Evolutionary conservation across 2,113 vertebrate genomes (phyloP), one percentile per base, ranked within the genome.

Genomic region (Stigmatopora nigra): DNA sequence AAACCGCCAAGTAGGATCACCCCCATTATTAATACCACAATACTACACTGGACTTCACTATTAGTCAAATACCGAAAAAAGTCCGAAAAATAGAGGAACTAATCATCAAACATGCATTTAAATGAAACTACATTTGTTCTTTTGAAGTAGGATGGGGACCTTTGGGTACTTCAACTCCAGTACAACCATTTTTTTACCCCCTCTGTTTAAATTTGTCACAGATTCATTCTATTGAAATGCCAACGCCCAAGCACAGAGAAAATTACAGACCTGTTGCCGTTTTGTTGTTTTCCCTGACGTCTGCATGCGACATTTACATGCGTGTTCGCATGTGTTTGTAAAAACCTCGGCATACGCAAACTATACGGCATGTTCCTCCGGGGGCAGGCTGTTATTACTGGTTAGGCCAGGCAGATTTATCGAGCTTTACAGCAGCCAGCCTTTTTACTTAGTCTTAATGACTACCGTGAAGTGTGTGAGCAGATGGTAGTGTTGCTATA

Each of bases 371-470:
- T 62, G 71, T 76, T 41, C 13, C 70, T 60, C 25, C 31, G 68
- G 65, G 65, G 64, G 52, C 31, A 73, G 69, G 64, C 68, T 76
- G 67, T 79, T 74, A 74, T 79, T 78, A 78, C 67, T 73, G 73
- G 49, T 61, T 55, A 49, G 68, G 72, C 38, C 58, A 65, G 55
- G 7, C 70, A 82, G 84, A 86, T 85, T 85, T 85, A 87, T 80
- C 66, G 77, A 81, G 74, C 75, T 78, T 64, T 71, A 73, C 70
- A 45, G 65, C 78, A 62, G 67, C 62, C 61, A 71, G 70, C 70
- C 68, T 64, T 72, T 77, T 75, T 77, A 82, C 85, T 88, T 79
- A 86, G 66, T 68, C 53, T 55, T 86, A 84, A 88, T 88, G 84
- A 83, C 52, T 72, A 63, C 79, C 79, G 77, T 55, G 58, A 80